Evolutionary conservation across 2,888 invertebrate species (phyloP).

Genomic region (Muschampia plurimacula): DNA sequence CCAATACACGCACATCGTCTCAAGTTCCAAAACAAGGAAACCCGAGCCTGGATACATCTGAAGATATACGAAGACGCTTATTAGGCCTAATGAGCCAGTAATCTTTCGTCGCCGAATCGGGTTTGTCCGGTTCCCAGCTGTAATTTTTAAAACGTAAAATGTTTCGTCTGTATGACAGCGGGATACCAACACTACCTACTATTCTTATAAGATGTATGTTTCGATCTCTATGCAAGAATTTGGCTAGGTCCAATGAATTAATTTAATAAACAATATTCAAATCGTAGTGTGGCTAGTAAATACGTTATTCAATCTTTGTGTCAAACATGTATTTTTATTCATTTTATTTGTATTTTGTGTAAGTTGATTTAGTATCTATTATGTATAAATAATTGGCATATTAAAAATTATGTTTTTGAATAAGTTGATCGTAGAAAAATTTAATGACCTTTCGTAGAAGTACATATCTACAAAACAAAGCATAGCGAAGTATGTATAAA

Average conservation of each 20-base stretch:
- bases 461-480: background rate
- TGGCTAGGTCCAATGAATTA: conserved; percentile 25
- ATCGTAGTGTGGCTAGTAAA: conserved; percentile 14
- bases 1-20: conserved; percentile 1
- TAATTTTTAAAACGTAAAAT: conserved; percentile 21
- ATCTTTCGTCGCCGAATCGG: conserved; percentile 24
- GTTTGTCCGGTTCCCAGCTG: conserved; percentile 26
- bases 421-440: background rate
- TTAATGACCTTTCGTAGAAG: background rate
- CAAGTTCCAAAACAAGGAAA: conserved; percentile 31
- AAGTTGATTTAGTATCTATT: background rate
- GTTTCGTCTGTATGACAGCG: conserved; percentile 21
- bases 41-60: conserved; percentile 18
- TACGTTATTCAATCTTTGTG: conserved; percentile 20
- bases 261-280: conserved; percentile 16
- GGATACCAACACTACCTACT: background rate
- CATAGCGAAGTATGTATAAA: conserved; percentile 4
- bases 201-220: conserved; percentile 21
- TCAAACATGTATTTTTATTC: conserved; percentile 11
- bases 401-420: background rate
- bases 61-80: conserved; percentile 25
- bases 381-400: background rate
- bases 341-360: background rate
- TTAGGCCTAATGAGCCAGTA: conserved; percentile 23
- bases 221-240: conserved; percentile 29